Evolutionary conservation across 2,888 invertebrate species (phyloP).

Genomic region (Cheilosia urbana): DNA sequence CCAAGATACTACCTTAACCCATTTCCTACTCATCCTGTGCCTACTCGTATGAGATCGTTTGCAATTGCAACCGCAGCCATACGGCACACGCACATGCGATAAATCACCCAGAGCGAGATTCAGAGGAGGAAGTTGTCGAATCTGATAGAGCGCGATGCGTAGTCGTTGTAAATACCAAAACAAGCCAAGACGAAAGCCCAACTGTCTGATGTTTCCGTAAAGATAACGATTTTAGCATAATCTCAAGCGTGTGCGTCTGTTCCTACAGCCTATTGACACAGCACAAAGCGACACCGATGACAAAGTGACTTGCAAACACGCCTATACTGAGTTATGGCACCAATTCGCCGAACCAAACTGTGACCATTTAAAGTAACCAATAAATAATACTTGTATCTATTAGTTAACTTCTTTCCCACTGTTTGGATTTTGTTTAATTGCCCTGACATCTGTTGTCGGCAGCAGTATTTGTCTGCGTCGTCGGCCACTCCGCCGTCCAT

Average conservation of each 20-base stretch:
- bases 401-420: slow-evolving; percentile 64
- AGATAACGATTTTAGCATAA: slow-evolving; percentile 69
- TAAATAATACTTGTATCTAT: slow-evolving; percentile 66
- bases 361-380: slow-evolving; percentile 66
- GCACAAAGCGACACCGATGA: slow-evolving; percentile 25
- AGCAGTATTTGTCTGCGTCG: background rate
- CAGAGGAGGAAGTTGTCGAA: slow-evolving; percentile 57
- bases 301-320: slow-evolving; percentile 69
- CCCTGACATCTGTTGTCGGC: slow-evolving; percentile 72
- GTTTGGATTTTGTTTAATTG: slow-evolving; percentile 70
- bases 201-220: slow-evolving; percentile 66
- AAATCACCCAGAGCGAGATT: background rate
- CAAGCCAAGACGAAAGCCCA: slow-evolving; percentile 31
- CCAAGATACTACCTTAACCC: background rate
- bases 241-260: slow-evolving; percentile 48
- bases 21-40: background rate
- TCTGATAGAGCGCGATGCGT: slow-evolving; percentile 51
- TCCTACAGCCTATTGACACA: slow-evolving; percentile 27
- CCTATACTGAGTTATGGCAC: slow-evolving; percentile 69
- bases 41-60: slow-evolving; percentile 2
- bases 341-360: slow-evolving; percentile 48
- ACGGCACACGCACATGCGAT: background rate
- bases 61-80: background rate
- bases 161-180: slow-evolving; percentile 48
- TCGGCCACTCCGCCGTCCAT: background rate